Evolutionary conservation across 2,797 vertebrate species (phyloP).

Genomic region (Poecile montanus): DNA sequence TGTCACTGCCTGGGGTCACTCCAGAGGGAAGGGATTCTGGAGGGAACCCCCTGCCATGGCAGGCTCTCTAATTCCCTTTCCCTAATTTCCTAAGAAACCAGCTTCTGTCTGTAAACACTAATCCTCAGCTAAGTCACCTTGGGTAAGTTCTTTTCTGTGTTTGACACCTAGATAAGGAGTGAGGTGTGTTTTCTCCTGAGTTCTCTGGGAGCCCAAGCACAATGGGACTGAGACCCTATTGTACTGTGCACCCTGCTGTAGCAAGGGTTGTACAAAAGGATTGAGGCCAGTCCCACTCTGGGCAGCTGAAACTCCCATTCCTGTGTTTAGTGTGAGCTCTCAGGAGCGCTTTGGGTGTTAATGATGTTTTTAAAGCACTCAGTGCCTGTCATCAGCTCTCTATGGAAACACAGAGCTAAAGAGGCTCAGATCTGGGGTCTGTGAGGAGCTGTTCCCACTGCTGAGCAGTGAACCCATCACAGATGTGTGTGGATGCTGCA

Average conservation of each 20-base stretch:
- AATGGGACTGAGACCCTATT: background rate
- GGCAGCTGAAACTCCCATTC: background rate
- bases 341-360: conserved; percentile 27
- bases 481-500: background rate
- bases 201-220: background rate
- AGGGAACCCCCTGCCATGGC: background rate
- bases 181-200: background rate
- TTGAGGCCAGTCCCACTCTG: background rate
- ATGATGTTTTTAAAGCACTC: conserved; percentile 51
- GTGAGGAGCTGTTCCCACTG: background rate
- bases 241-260: background rate
- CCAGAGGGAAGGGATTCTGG: background rate
- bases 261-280: background rate
- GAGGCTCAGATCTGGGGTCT: background rate
- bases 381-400: conserved; percentile 16
- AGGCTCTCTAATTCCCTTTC: background rate
- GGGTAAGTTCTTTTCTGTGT: background rate
- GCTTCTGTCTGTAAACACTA: background rate
- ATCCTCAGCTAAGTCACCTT: background rate
- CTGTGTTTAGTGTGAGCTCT: background rate
- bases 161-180: background rate
- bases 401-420: conserved; percentile 10
- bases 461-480: background rate
- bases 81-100: background rate
- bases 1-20: background rate